A percentile compares a stretch with the other conserved stretches of the same genome.
Conservation (phyloP, 2,797 vertebrate genomes). For the Ctenopoma multispine region DNA sequence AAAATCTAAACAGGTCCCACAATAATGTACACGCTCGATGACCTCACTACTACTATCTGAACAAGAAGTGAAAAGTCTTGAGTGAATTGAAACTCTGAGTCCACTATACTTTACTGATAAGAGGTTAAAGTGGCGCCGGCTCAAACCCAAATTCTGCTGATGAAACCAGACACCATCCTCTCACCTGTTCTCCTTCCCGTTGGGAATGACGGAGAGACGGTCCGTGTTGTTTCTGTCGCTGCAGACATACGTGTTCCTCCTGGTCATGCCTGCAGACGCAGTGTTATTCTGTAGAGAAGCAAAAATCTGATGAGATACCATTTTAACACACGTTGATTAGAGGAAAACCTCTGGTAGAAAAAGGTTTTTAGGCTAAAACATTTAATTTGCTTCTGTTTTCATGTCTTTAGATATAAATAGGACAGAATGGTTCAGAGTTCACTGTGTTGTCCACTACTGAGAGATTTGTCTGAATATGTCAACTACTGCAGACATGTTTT, state of each 20-base stretch:
- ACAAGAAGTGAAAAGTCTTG: too few species aligned
- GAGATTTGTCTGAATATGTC: too few species aligned
- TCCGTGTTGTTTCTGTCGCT: constrained; percentile 94
- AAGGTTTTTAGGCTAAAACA: too few species aligned
- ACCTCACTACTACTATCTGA: background rate
- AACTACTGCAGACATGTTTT: too few species aligned
- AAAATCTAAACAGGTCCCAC: background rate
- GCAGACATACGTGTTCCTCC: constrained; percentile 98
- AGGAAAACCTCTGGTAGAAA: background rate
- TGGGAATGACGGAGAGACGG: constrained; percentile 95
- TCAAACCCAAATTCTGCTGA: constrained; percentile 6
- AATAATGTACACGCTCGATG: constrained; percentile 1
- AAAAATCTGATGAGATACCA: background rate
- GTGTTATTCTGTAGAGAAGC: constrained; percentile 87
- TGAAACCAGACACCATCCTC: constrained; percentile 38
- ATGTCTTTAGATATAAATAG: too few species aligned
- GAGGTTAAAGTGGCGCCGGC: background rate
- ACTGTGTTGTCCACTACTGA: too few species aligned
- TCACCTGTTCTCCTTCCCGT: constrained; percentile 99
- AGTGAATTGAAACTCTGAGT: too few species aligned
- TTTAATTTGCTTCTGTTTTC: too few species aligned
- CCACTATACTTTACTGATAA: background rate
- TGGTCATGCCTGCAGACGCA: constrained; percentile 93
- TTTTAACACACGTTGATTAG: background rate
- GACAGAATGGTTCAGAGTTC: too few species aligned